Evolutionary conservation across 2,888 invertebrate species (phyloP).

Genomic region (Agrochola macilenta): DNA sequence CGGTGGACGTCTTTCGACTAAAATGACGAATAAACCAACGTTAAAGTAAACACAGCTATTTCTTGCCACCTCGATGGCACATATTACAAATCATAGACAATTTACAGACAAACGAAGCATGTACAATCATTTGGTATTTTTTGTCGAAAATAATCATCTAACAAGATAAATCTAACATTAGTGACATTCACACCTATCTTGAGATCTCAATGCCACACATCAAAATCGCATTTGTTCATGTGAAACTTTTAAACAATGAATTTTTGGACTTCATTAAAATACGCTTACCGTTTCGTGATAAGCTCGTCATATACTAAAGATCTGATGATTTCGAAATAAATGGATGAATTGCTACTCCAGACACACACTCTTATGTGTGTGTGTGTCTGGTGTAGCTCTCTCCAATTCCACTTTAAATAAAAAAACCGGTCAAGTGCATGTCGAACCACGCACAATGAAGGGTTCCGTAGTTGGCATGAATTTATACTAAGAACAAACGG

Average conservation of each 20-base stretch:
- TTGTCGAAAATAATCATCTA: constrained; percentile 55
- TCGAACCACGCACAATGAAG: no score
- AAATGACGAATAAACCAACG: neutral
- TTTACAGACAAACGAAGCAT: constrained; percentile 25
- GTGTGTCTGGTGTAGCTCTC: neutral
- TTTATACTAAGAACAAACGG: no score
- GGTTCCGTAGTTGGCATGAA: no score
- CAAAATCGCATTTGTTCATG: constrained; percentile 67
- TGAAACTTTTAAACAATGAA: constrained; percentile 65
- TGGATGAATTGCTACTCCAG: neutral
- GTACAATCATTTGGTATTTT: constrained; percentile 40
- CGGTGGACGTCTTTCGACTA: no score
- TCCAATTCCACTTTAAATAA: neutral
- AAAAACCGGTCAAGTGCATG: no score
- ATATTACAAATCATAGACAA: constrained; percentile 23
- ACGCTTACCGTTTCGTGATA: constrained; percentile 50
- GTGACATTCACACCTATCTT: constrained; percentile 63
- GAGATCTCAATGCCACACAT: constrained; percentile 67
- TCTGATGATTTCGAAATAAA: constrained; percentile 34
- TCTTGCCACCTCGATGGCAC: neutral
- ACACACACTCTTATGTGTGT: neutral
- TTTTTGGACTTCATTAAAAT: constrained; percentile 64
- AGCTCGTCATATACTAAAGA: constrained; percentile 9
- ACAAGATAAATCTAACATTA: constrained; percentile 58
- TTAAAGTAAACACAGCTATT: neutral